phyloP scores from a whole-genome alignment of 2,888 invertebrate genomes.

The Petrolisthes cinctipes region DNA sequence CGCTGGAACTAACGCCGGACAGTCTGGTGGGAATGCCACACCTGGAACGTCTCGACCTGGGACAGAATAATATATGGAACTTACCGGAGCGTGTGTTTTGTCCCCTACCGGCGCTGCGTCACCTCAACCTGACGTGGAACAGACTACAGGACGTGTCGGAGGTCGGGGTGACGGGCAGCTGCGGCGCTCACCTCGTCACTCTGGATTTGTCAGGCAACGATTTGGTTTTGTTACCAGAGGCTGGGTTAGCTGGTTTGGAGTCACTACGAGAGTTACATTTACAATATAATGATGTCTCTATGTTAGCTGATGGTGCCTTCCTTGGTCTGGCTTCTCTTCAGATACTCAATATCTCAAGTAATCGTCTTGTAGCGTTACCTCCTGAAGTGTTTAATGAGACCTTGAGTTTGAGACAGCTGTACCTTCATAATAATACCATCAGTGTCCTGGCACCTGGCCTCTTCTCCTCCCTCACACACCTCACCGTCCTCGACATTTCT shows the following conservation, averaged over 20 bases:
- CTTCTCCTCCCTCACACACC: constrained; percentile 85
- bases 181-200: constrained; percentile 60
- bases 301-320: constrained; percentile 83
- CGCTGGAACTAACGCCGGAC: constrained; percentile 80
- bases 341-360: constrained; percentile 87
- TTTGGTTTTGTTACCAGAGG: constrained; percentile 81
- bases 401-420: constrained; percentile 81
- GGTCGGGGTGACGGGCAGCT: constrained; percentile 72
- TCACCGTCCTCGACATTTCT: constrained; percentile 86
- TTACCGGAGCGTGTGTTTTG: constrained; percentile 83
- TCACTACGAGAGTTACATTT: constrained; percentile 61
- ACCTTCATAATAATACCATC: constrained; percentile 91
- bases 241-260: constrained; percentile 76
- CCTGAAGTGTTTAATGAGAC: constrained; percentile 79
- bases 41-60: constrained; percentile 81
- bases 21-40: constrained; percentile 75
- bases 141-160: constrained; percentile 81
- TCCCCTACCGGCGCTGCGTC: constrained; percentile 80
- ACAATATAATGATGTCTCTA: constrained; percentile 74
- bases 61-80: constrained; percentile 85
- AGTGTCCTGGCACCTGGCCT: constrained; percentile 86
- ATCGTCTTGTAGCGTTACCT: constrained; percentile 84
- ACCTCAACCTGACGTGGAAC: constrained; percentile 84
- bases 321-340: constrained; percentile 81
- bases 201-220: constrained; percentile 75